Evolutionary conservation across 2,888 invertebrate genomes (phyloP), one percentile per base, ranked within the genome.

Genomic region (Homarus gammarus): DNA sequence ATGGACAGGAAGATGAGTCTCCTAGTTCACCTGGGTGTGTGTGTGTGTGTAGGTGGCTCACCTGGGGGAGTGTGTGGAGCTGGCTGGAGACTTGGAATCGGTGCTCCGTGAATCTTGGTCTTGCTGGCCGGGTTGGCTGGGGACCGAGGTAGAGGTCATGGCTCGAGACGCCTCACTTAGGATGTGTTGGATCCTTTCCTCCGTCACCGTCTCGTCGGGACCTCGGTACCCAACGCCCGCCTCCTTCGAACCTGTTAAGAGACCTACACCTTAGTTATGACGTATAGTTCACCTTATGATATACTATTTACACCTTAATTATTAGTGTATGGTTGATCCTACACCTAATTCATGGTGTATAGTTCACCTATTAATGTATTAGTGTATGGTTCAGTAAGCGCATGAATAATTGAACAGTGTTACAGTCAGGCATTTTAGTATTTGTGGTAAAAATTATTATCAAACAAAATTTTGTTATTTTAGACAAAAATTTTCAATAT

Each of bases 171-270:
- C 92, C 79, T 92, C 92, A 61, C 85, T 92, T 61, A 92, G 88
- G 83, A 92, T 92, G 88, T 92, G 92, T 18, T 91, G 91, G 78
- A 92, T 92, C 44, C 92, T 56, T 38, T 92, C 92, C 51, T 92
- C 92, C 12, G 92, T 88, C 12, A 88, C 92, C 0, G 89, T 72
- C 44, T 92, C 92, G 12, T 92, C 92, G 0, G 91, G 82, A 5
- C 91, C 89, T 15, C 91, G 83, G 27, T 87, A 87, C 12, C 87
- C 90, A 10, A 44, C 70, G 44, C 64, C 72, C 36, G 77, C 86
- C 64, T 91, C 91, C 86, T 91, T 91, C 72, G 89, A 73, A 36
- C 91, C 91, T 91, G 83, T 78, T 22, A 70, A 51, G 31, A 79
- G 27, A 72, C 73, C 70, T 84, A 44, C 49, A 72, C 49, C 73